phyloP scores from a whole-genome alignment of 2,113 vertebrate genomes.

The Canis aureus region DNA sequence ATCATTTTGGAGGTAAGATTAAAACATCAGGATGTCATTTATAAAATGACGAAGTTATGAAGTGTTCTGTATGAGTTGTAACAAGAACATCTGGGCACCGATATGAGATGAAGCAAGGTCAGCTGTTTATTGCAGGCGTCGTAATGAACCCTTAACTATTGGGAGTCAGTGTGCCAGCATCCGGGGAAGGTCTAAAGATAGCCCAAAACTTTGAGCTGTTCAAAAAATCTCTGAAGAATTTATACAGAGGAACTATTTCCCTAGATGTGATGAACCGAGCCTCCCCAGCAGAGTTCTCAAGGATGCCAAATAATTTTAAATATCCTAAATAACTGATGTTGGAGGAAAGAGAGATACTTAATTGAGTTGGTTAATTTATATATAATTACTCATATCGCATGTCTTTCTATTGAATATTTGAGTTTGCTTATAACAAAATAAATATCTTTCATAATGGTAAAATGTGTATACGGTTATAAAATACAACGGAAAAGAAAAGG shows the following conservation, averaged over 20 bases:
- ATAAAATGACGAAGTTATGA: background rate
- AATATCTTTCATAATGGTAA: background rate
- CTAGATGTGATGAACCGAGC: background rate
- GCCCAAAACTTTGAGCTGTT: background rate
- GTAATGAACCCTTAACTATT: accelerated
- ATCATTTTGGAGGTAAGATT: background rate
- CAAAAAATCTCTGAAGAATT: background rate
- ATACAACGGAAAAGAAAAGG: background rate
- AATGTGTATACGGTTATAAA: background rate
- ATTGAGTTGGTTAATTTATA: background rate
- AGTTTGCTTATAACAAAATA: background rate
- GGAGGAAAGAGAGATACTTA: background rate
- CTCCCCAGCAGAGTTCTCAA: background rate
- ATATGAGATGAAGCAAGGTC: background rate
- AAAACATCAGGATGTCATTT: background rate
- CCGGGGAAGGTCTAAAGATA: background rate
- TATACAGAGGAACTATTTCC: background rate
- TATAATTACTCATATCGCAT: background rate
- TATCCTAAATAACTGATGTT: background rate
- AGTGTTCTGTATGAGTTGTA: background rate
- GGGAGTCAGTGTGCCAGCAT: background rate
- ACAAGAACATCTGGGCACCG: background rate
- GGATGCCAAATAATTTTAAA: background rate
- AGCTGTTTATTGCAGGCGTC: background rate
- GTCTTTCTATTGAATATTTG: background rate